Base-by-base conservation (phyloP, 2,888 invertebrate genomes). In the Erebia ligea region DNA sequence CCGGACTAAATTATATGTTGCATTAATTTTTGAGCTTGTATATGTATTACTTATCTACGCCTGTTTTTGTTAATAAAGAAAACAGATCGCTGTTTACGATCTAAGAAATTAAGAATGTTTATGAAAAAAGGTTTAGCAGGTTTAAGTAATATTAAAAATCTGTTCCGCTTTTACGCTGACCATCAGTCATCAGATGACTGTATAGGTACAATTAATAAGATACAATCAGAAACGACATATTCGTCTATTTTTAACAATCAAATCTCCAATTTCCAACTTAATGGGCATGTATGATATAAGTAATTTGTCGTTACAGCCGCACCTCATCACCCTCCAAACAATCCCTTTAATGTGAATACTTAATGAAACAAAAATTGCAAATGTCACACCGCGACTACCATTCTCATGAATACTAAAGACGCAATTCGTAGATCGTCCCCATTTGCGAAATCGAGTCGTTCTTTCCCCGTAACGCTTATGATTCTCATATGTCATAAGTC, bases 291-390 rank as follows among this genome's bases (percentile, higher is more conserved):
- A 45, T 10, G 17, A 19, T 57, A 45, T 45, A 66, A 34, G 34
- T 34, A 6, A 34, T 57, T 1, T 25, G 21, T 21, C 5, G 34
- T 67, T 58, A 58, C 58, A 48, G 21, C 19, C 45, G 10, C 2
- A 66, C 57, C 66, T 1, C 19, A 66, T 58, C 58, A 58, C 40
- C 48, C 50, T 48, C 83, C 78, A 83, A 84, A 86, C 89, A 86
- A 89, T 88, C 88, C 86, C 86, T 88, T 86, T 88, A 86, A 88
- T 87, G 89, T 90, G 89, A 92, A 92, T 90, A 89, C 85, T 85
- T 92, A 91, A 92, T 91, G 90, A 91, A 89, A 91, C 91, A 91
- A 92, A 91, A 91, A 91, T 92, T 91, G 89, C 90, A 89, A 91
- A 92, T 89, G 91, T 90, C 89, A 85, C 83, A 84, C 86, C 82